Conservation (phyloP, 2,113 vertebrate species). For the Cinclus cinclus region DNA sequence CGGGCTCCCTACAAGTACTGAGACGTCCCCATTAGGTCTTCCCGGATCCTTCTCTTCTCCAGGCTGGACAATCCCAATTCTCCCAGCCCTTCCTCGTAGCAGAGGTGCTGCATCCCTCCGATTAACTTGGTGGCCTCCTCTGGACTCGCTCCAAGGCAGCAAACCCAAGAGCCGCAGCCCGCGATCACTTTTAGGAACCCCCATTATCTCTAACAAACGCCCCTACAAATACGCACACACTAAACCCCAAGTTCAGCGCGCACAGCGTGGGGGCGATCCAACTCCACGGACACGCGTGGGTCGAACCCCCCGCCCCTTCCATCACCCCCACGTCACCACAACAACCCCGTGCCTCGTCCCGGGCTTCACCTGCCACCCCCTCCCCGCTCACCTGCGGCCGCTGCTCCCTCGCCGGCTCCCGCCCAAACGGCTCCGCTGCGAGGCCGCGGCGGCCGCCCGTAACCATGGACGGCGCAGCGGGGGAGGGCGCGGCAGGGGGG, state of each 20-base stretch:
- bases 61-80: neutral
- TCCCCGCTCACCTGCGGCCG: neutral
- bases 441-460: neutral
- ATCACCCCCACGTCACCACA: neutral
- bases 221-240: rapidly evolving
- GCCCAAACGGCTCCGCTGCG: neutral
- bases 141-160: neutral
- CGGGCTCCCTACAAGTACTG: neutral
- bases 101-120: neutral
- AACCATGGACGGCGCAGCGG: neutral
- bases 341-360: neutral
- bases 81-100: neutral
- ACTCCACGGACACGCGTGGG: neutral
- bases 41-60: neutral
- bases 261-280: neutral
- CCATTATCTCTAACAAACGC: rapidly evolving
- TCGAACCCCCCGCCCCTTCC: neutral
- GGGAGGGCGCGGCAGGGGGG: neutral
- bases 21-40: neutral
- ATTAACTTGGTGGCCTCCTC: neutral
- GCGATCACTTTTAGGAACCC: neutral
- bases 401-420: neutral
- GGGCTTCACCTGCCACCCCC: neutral
- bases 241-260: neutral
- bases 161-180: neutral